A percentile compares a stretch with the other conserved stretches of the same genome.
phyloP scores from a whole-genome alignment of 2,888 invertebrate genomes.

The Tuta absoluta region DNA sequence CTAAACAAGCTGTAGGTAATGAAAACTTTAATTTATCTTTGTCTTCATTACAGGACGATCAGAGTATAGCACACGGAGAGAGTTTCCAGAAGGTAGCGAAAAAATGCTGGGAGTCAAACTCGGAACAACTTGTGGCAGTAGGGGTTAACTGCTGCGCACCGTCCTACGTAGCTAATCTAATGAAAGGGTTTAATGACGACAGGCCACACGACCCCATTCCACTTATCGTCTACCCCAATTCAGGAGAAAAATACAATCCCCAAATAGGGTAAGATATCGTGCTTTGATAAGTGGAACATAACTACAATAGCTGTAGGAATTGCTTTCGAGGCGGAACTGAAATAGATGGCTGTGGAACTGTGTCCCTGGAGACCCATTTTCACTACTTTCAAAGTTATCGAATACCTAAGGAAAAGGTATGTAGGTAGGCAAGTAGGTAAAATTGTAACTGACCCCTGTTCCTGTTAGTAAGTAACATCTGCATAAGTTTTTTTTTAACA shows the following conservation, averaged over 20 bases:
- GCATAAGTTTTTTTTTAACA: too few species aligned
- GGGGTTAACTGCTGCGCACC: constrained; percentile 93
- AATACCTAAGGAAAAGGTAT: neutral
- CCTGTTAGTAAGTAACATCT: neutral
- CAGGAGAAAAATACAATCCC: constrained; percentile 90
- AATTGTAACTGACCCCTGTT: neutral
- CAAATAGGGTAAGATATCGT: constrained; percentile 81
- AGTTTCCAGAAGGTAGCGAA: constrained; percentile 87
- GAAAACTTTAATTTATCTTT: neutral
- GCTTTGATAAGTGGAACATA: constrained; percentile 37
- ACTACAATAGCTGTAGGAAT: constrained; percentile 28
- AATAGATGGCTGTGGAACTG: constrained; percentile 20
- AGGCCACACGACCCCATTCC: constrained; percentile 82
- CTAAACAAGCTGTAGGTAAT: neutral
- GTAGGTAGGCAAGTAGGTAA: neutral
- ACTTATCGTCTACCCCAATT: constrained; percentile 95
- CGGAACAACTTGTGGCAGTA: constrained; percentile 87
- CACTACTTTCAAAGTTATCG: constrained; percentile 9
- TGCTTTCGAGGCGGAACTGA: constrained; percentile 9
- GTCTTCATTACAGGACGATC: constrained; percentile 62
- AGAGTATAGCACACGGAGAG: constrained; percentile 89
- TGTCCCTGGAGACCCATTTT: constrained; percentile 8
- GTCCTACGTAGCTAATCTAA: constrained; percentile 64
- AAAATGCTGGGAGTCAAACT: constrained; percentile 87
- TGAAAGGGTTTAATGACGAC: constrained; percentile 76